Evolutionary conservation across 1,140 invertebrate species (phyloP).

Genomic region (Bombus fervidus): DNA sequence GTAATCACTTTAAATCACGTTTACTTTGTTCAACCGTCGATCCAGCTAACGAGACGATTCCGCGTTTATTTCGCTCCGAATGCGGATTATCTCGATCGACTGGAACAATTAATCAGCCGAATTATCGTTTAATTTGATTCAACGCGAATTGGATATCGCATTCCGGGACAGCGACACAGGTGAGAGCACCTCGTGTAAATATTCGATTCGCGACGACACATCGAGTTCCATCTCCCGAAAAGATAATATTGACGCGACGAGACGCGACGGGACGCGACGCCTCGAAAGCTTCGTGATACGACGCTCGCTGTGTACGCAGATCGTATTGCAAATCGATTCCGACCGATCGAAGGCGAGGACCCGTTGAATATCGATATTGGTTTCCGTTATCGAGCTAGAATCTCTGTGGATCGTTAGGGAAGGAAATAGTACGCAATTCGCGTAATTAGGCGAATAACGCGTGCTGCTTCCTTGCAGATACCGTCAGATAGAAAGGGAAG

Average conservation of each 20-base stretch:
- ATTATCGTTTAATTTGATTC: constrained; percentile 13
- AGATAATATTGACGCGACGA: background rate
- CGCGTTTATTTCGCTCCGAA: background rate
- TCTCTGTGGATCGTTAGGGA: too few species aligned
- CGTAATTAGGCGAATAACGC: background rate
- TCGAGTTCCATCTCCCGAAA: background rate
- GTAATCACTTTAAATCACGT: background rate
- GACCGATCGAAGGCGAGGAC: too few species aligned
- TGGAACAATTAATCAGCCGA: constrained; percentile 8
- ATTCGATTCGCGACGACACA: background rate
- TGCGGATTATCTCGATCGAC: background rate
- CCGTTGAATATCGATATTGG: background rate
- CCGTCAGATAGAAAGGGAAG: accelerated
- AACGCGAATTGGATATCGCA: background rate
- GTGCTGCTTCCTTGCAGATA: background rate
- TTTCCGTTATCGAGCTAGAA: background rate
- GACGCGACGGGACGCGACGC: too few species aligned
- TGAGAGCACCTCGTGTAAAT: background rate
- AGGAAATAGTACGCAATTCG: background rate
- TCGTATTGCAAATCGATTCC: background rate
- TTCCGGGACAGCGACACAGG: background rate
- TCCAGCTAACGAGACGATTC: background rate
- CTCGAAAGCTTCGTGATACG: background rate
- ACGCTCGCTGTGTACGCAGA: background rate
- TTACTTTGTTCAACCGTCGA: background rate